Percentiles rank a stretch among this genome's conserved stretches.
Conservation (phyloP, 2,113 vertebrate genomes). For the Aspiorhynchus laticeps region DNA sequence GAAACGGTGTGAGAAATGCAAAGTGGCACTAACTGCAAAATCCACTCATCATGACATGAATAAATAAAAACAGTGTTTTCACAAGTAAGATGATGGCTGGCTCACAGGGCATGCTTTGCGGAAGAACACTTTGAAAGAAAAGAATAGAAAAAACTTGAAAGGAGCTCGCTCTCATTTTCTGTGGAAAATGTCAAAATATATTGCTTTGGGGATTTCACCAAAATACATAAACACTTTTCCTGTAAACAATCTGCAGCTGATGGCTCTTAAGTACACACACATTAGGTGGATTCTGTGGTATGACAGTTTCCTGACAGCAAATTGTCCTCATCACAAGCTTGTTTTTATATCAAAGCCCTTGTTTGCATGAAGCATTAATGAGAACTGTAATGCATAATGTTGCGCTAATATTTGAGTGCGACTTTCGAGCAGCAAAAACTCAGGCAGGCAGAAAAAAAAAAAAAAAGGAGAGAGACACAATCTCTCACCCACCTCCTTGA, state of each 20-base stretch:
- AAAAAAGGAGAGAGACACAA: constrained; percentile 12
- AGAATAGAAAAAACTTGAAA: constrained; percentile 24
- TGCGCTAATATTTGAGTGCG: neutral
- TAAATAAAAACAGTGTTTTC: constrained; percentile 54
- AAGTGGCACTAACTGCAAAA: constrained; percentile 50
- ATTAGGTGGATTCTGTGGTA: neutral
- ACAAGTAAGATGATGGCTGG: constrained; percentile 38
- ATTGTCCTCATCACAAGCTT: constrained; percentile 13
- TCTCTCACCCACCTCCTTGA: constrained; percentile 48
- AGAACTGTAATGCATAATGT: constrained; percentile 8
- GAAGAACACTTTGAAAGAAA: constrained; percentile 22
- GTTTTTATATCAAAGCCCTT: constrained; percentile 30
- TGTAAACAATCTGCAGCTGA: constrained; percentile 17
- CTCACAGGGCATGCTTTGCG: constrained; percentile 28
- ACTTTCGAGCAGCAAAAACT: neutral
- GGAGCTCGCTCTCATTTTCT: constrained; percentile 2
- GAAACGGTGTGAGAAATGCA: constrained; percentile 50
- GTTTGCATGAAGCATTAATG: constrained; percentile 17
- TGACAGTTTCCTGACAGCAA: constrained; percentile 23
- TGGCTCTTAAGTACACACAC: neutral
- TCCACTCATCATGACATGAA: constrained; percentile 60
- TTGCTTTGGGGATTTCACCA: constrained; percentile 30
- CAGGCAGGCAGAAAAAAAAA: neutral
- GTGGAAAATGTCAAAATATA: constrained; percentile 45
- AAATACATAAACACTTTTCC: constrained; percentile 9